These are phyloP conservation scores for Hydropotes inermis DNA, from an alignment of 2,113 vertebrate species.

Conservation along the genomic window DNA sequence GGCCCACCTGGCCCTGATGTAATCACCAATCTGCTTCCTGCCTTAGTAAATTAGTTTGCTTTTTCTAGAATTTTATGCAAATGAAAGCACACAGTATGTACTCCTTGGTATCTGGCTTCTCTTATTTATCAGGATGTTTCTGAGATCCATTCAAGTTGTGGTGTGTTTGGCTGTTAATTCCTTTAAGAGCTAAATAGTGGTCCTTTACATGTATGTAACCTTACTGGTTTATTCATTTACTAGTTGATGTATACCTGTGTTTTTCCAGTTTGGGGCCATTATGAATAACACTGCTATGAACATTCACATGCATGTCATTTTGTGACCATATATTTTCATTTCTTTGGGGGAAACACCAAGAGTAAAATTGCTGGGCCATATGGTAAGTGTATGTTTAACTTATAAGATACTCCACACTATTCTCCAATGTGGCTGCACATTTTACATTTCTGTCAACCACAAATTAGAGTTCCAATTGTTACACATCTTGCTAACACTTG, in stretches of 20 bases:
- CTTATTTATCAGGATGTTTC: background rate
- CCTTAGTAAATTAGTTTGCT: background rate
- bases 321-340: background rate
- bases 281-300: background rate
- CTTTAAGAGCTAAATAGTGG: background rate
- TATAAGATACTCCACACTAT: background rate
- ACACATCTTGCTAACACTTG: background rate
- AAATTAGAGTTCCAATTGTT: background rate
- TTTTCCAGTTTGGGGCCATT: background rate
- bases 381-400: background rate
- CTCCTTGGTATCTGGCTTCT: background rate
- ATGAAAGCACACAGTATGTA: background rate
- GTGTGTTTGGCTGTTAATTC: background rate
- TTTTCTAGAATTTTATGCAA: background rate
- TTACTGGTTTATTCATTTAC: background rate
- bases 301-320: background rate
- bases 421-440: background rate
- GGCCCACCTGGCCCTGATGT: rapidly evolving
- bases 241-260: background rate
- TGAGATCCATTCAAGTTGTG: background rate
- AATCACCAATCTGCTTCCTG: background rate
- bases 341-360: background rate
- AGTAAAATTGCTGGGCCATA: background rate
- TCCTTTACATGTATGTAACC: background rate
- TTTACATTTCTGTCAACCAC: background rate